Conservation (phyloP, 1,140 invertebrate species). For the Caenorhabditis tropicalis region DNA sequence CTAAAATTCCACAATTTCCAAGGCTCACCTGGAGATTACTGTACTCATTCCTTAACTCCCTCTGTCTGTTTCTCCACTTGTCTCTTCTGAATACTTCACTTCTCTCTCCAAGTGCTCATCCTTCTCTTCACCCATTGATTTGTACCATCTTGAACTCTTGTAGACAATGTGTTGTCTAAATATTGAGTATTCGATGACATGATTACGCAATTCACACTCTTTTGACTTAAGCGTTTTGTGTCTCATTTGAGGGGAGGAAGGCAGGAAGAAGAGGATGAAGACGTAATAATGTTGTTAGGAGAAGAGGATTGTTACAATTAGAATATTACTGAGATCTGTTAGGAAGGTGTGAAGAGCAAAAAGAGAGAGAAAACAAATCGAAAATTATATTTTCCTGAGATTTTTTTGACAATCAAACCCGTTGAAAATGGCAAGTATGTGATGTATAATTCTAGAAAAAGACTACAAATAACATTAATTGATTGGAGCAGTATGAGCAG, state of each 20-base stretch:
- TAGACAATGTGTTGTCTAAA: not conserved
- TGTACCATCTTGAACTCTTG: not conserved
- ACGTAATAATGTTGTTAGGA: not conserved
- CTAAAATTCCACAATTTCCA: no score
- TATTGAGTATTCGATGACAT: not conserved
- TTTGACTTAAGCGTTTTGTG: not conserved
- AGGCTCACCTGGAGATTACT: no score
- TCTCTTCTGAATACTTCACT: no score
- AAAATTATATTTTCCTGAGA: not conserved
- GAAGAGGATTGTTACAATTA: not conserved
- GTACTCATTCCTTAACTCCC: no score
- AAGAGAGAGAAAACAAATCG: not conserved
- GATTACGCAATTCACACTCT: conserved; percentile 29
- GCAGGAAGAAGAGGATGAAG: not conserved
- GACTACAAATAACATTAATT: not conserved
- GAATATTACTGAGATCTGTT: no score
- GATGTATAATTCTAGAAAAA: no score
- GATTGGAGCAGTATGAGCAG: conserved; percentile 33
- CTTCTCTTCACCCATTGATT: not conserved
- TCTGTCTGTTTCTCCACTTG: no score
- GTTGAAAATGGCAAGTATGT: not conserved
- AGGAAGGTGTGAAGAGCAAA: not conserved
- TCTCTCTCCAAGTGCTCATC: no score
- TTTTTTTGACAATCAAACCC: no score
- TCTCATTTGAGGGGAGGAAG: no score